Percentiles rank a stretch among this genome's conserved stretches.
phyloP scores from a whole-genome alignment of 2,888 invertebrate species.

The Rhamphomyia laevipes region DNA sequence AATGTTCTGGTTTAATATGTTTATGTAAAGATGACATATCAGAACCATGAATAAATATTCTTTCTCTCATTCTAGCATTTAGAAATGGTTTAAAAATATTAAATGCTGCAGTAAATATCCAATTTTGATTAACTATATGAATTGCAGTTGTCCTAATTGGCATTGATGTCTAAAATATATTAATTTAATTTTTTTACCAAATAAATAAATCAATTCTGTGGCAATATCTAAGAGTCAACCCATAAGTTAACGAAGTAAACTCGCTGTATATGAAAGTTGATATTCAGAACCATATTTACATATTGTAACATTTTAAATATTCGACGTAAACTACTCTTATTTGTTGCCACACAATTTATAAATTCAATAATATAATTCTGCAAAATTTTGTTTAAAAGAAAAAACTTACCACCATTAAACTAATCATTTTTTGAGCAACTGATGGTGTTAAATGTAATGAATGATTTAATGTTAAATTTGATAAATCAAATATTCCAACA shows the following conservation, averaged over 20 bases:
- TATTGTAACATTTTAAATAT: too few species aligned
- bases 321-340: too few species aligned
- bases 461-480: slow-evolving; percentile 56
- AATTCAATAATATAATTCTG: too few species aligned
- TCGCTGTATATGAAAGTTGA: too few species aligned
- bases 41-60: slow-evolving; percentile 50
- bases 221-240: too few species aligned
- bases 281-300: too few species aligned
- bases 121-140: slow-evolving; percentile 69
- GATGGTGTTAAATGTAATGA: slow-evolving; percentile 62
- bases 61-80: slow-evolving; percentile 52
- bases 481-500: slow-evolving; percentile 62
- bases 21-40: slow-evolving; percentile 61
- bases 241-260: too few species aligned
- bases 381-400: not conserved
- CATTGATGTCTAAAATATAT: slow-evolving; percentile 49
- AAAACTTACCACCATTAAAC: slow-evolving; percentile 54
- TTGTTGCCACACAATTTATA: too few species aligned
- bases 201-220: not conserved
- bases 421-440: slow-evolving; percentile 53
- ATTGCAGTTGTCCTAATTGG: slow-evolving; percentile 62
- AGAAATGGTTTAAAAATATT: slow-evolving; percentile 67
- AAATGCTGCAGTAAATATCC: slow-evolving; percentile 68
- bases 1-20: slow-evolving; percentile 54
- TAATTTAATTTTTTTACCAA: slow-evolving; percentile 1